Evolutionary conservation across 2,888 invertebrate genomes (phyloP).

Genomic region (Portevinia maculata): DNA sequence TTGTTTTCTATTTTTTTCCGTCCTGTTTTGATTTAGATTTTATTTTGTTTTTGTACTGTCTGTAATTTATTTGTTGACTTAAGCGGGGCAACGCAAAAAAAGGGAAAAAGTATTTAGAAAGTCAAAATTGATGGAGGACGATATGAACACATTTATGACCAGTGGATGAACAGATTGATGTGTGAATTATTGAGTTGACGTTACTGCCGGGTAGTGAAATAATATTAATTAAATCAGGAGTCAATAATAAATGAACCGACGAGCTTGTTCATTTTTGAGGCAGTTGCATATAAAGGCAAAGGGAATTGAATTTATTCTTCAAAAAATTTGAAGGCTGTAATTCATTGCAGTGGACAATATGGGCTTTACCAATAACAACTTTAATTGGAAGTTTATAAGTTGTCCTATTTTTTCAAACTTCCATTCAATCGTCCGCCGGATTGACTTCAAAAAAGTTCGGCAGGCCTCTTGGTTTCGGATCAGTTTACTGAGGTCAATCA

Average conservation of each 20-base stretch:
- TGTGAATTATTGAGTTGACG: conserved; percentile 44
- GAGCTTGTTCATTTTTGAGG: background rate
- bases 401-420: too few relatives aligned
- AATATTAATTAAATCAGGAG: conserved; percentile 13
- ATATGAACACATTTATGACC: conserved; percentile 26
- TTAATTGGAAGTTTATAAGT: too few relatives aligned
- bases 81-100: background rate
- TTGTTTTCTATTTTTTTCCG: conserved; percentile 37
- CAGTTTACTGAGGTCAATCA: too few relatives aligned
- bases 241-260: background rate
- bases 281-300: background rate
- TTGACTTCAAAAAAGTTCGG: too few relatives aligned
- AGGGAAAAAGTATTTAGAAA: conserved; percentile 18
- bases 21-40: conserved; percentile 34
- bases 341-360: too few relatives aligned
- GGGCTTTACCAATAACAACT: too few relatives aligned
- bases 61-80: conserved; percentile 21
- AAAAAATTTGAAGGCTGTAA: too few relatives aligned
- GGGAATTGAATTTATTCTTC: background rate
- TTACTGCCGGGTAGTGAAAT: conserved; percentile 1
- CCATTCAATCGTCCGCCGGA: too few relatives aligned
- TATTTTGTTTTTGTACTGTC: conserved; percentile 18
- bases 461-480: too few relatives aligned
- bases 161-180: conserved; percentile 28
- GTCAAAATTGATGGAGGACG: conserved; percentile 28